Evolutionary conservation across 2,888 invertebrate species (phyloP).

Genomic region (Erebia ligea): DNA sequence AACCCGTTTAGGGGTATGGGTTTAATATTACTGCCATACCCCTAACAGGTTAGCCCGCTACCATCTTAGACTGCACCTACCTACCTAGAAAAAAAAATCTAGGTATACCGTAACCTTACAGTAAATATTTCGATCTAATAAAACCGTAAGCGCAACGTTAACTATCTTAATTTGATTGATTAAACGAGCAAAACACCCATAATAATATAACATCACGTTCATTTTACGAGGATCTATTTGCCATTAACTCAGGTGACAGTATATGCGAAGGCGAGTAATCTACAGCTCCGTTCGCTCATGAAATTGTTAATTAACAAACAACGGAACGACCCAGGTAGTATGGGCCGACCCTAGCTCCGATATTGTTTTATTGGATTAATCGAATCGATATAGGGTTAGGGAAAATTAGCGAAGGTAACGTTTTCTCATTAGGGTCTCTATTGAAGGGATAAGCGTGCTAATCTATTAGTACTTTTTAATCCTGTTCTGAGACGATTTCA

Average conservation of each 20-base stretch:
- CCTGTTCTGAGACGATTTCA: not conserved
- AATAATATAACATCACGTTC: conserved; percentile 23
- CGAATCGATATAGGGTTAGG: conserved; percentile 32
- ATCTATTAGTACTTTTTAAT: conserved; percentile 26
- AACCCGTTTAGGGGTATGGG: too few relatives aligned
- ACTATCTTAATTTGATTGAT: conserved; percentile 19
- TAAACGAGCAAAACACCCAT: conserved; percentile 9
- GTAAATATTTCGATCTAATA: not conserved
- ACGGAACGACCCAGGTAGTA: conserved; percentile 39
- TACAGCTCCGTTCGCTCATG: conserved; percentile 53
- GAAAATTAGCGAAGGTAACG: conserved; percentile 33
- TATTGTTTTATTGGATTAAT: conserved; percentile 42
- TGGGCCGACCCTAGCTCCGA: conserved; percentile 36
- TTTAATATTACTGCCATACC: too few relatives aligned
- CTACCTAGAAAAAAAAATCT: too few relatives aligned
- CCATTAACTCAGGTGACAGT: conserved; percentile 53
- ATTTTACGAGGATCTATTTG: conserved; percentile 46
- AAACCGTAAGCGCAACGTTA: not conserved
- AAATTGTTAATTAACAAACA: conserved; percentile 63
- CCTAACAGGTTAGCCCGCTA: too few relatives aligned
- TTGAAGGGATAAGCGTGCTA: conserved; percentile 29
- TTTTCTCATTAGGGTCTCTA: conserved; percentile 30
- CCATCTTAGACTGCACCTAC: too few relatives aligned
- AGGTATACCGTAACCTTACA: not conserved
- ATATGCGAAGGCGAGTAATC: conserved; percentile 46